phyloP scores from a whole-genome alignment of 2,888 invertebrate species.

The Apotomis capreana region DNA sequence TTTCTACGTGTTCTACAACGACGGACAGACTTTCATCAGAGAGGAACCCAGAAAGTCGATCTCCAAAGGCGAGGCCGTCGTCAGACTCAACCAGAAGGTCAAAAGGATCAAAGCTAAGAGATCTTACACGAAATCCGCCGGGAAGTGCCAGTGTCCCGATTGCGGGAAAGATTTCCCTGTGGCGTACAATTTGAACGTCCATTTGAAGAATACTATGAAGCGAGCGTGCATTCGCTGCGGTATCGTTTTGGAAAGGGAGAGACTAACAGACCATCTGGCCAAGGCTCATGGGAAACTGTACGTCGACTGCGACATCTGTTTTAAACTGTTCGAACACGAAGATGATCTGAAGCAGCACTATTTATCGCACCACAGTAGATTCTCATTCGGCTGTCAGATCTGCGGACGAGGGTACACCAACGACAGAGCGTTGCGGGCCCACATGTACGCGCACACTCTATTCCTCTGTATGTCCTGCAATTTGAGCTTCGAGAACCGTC shows the following conservation, averaged over 20 bases:
- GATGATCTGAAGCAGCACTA: slow-evolving; percentile 50
- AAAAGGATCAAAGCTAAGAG: slow-evolving; percentile 23
- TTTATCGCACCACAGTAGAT: slow-evolving; percentile 49
- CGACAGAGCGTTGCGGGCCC: slow-evolving; percentile 63
- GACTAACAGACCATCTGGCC: slow-evolving; percentile 58
- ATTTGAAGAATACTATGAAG: slow-evolving; percentile 59
- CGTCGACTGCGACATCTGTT: slow-evolving; percentile 57
- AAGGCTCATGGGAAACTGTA: slow-evolving; percentile 51
- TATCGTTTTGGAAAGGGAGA: slow-evolving; percentile 53
- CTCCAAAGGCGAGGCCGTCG: slow-evolving; percentile 48
- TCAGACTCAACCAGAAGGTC: slow-evolving; percentile 49
- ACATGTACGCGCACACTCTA: slow-evolving; percentile 62
- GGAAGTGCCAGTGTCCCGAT: slow-evolving; percentile 55
- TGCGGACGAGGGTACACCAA: slow-evolving; percentile 63
- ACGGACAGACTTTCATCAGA: slow-evolving; percentile 51
- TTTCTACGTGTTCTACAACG: slow-evolving; percentile 57
- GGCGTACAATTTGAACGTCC: slow-evolving; percentile 58
- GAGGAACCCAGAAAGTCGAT: slow-evolving; percentile 49
- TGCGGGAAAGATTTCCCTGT: slow-evolving; percentile 59
- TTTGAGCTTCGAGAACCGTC: slow-evolving; percentile 63
- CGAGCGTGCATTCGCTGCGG: slow-evolving; percentile 62
- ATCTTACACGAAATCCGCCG: slow-evolving; percentile 18
- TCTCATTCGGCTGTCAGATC: slow-evolving; percentile 53
- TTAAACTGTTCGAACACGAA: slow-evolving; percentile 55
- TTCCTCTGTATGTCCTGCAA: slow-evolving; percentile 65